phyloP scores from a whole-genome alignment of 2,113 vertebrate species.

The Electrona antarctica region DNA sequence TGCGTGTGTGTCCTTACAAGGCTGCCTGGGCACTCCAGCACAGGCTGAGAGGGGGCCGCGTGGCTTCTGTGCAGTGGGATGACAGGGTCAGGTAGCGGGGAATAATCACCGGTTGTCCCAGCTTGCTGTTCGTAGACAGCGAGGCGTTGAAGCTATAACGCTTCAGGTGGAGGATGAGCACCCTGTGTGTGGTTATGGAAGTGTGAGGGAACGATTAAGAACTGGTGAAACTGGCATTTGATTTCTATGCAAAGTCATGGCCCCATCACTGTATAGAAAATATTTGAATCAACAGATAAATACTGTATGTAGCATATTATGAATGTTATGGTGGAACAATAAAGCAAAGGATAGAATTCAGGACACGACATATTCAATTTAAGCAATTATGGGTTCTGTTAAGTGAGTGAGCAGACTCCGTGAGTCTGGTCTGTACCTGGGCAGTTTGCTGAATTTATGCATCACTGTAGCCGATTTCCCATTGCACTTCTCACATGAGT shows the following conservation, averaged over 20 bases:
- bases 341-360: no score
- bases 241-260: no score
- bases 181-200: conserved; percentile 70
- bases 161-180: conserved; percentile 97
- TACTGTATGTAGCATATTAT: no score
- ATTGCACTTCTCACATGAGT: conserved; percentile 96
- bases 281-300: no score
- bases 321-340: no score
- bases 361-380: no score
- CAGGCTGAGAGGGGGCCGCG: conserved; percentile 85
- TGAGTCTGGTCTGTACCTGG: conserved; percentile 89
- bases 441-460: conserved; percentile 96
- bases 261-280: no score
- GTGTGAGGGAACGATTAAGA: background rate
- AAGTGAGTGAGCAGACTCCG: no score
- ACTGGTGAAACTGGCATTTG: no score
- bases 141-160: conserved; percentile 96
- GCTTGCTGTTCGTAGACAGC: conserved; percentile 94
- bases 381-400: no score
- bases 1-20: conserved; percentile 72
- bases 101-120: conserved; percentile 96
- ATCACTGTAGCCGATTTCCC: conserved; percentile 91
- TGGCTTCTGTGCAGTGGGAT: conserved; percentile 91
- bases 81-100: conserved; percentile 91
- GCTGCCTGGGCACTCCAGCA: conserved; percentile 85